Base-by-base conservation (phyloP, 37 sponge, comb jelly and placozoan genomes). In the Bolinopsis microptera region DNA sequence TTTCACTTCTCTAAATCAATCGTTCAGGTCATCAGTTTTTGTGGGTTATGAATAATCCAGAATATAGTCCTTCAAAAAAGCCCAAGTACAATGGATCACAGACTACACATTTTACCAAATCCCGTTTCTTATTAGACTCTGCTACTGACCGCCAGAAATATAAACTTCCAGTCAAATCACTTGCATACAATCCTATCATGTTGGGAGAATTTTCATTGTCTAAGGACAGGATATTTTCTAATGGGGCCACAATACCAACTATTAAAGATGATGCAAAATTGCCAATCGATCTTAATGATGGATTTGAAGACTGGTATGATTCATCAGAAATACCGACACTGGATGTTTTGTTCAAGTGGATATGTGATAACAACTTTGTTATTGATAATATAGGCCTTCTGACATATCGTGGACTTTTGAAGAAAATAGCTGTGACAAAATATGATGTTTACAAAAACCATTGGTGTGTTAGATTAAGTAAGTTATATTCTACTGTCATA, bases 191-290 rank as follows among this genome's bases (percentile, higher is more conserved):
- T 77, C 80, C 80, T 9, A 28, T 77, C 37, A 35, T 9, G 13
- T 32, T 77, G 13, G 80, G 80, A 35, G 80, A 77, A 33, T 77
- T 77, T 77, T 77, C 80, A 1, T 77, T 77, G 37, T 77, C 80
- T 35, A 35, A 31, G 16, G 80, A 77, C 32, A 32, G 35, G 1
- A 48, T 5, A 48, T 48, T 48, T 48, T 77, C 18, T 3, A 77
- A 35, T 35, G 32, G 32, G 37, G 37, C 80, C 1, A 3, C 21
- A 16, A 35, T 86, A 36, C 90, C 90, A 1, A n/a, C 9, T 28
- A 39, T 86, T 16, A 86, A 86, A 40, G 36, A 3, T 39, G 2
- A 41, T 39, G 41, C 39, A 9, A 86, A 38, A 2, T 41, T 86
- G 27, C 90, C 90, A 28, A 41, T 41, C 0, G 61, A 86, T 40